Percentiles rank a stretch among this genome's conserved stretches.
Evolutionary conservation across 2,113 vertebrate genomes (phyloP).

Genomic region (Nerophis lumbriciformis): DNA sequence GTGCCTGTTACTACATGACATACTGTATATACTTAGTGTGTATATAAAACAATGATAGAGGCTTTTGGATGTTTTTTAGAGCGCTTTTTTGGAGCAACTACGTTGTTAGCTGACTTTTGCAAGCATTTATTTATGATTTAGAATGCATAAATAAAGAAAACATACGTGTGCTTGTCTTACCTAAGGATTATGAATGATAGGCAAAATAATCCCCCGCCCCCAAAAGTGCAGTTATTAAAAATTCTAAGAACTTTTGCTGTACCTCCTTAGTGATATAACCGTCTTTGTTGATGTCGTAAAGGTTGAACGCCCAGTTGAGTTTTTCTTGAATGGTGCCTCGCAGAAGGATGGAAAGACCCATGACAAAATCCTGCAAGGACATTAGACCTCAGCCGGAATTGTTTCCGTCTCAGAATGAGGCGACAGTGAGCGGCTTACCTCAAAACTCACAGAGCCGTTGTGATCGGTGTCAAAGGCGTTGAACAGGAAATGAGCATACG

Average conservation of each 20-base stretch:
- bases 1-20: too few species aligned
- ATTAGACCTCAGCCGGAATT: background rate
- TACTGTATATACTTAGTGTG: too few species aligned
- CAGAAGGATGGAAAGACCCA: conserved; percentile 93
- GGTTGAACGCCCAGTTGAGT: conserved; percentile 98
- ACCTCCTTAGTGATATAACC: conserved; percentile 98
- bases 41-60: too few species aligned
- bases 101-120: too few species aligned
- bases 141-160: too few species aligned
- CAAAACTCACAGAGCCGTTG: conserved; percentile 96
- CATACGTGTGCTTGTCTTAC: too few species aligned
- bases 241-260: conserved; percentile 4
- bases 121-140: too few species aligned
- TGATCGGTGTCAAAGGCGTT: conserved; percentile 98
- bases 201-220: too few species aligned
- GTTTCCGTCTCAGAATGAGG: background rate
- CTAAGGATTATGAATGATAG: too few species aligned
- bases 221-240: too few species aligned
- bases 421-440: conserved; percentile 75
- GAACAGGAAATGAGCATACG: conserved; percentile 97
- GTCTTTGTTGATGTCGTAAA: conserved; percentile 99
- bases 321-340: conserved; percentile 94
- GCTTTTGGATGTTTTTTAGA: too few species aligned
- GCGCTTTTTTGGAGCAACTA: too few species aligned
- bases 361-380: conserved; percentile 86